Percentiles rank a stretch among this genome's conserved stretches.
Conservation (phyloP, 2,888 invertebrate species). For the Xestobium rufovillosum region DNA sequence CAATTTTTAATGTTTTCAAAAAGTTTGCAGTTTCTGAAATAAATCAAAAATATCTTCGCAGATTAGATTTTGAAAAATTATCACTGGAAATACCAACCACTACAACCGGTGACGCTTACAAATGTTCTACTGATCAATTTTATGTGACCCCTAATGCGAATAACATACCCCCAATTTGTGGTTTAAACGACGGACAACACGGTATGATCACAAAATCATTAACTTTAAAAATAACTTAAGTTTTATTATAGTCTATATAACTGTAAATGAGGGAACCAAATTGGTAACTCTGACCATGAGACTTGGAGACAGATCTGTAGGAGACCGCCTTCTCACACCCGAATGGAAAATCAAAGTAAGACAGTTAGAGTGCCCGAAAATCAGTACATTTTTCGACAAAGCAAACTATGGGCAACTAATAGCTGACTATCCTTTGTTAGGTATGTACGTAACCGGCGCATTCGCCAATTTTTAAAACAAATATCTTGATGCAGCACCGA, state of each 20-base stretch:
- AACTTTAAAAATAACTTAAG: constrained; percentile 7
- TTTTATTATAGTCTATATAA: constrained; percentile 31
- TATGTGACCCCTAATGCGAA: constrained; percentile 48
- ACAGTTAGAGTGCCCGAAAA: constrained; percentile 51
- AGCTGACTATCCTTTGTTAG: background rate
- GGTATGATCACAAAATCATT: constrained; percentile 38
- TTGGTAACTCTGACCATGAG: constrained; percentile 27
- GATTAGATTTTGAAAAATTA: constrained; percentile 52
- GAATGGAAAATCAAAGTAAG: constrained; percentile 55
- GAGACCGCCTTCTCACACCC: constrained; percentile 12
- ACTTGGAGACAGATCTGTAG: constrained; percentile 8
- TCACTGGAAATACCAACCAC: constrained; percentile 46
- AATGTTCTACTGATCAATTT: constrained; percentile 49
- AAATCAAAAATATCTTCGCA: too few relatives aligned
- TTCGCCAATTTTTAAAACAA: background rate
- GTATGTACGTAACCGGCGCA: background rate
- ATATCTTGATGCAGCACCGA: too few relatives aligned
- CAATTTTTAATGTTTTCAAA: too few relatives aligned
- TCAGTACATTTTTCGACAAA: background rate
- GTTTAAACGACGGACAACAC: constrained; percentile 57
- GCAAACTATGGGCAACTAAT: background rate
- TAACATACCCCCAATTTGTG: constrained; percentile 50
- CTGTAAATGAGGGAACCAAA: constrained; percentile 23
- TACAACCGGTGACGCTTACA: constrained; percentile 27
- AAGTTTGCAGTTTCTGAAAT: too few relatives aligned